These are phyloP conservation scores for Centropyge bicolor DNA, from an alignment of 2,797 vertebrate genomes.

Conservation along the genomic window DNA sequence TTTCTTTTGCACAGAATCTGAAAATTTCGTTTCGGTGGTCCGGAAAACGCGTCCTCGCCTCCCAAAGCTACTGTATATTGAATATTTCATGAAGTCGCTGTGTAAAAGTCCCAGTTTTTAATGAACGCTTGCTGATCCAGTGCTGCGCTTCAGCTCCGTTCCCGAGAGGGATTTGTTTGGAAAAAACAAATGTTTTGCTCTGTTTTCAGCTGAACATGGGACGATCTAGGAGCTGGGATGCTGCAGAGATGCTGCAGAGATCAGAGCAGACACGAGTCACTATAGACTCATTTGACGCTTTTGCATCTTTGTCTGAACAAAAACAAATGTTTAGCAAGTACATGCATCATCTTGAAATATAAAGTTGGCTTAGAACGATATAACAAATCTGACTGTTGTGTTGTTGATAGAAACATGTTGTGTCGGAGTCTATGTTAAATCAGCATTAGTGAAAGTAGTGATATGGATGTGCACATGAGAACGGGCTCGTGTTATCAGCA, in stretches of 20 bases:
- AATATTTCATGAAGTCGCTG: conserved; percentile 74
- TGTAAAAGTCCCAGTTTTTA: conserved; percentile 65
- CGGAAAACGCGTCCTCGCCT: conserved; percentile 45
- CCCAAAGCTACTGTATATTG: conserved; percentile 49
- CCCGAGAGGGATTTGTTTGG: conserved; percentile 43
- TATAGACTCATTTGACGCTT: conserved; percentile 1
- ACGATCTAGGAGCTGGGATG: conserved; percentile 27
- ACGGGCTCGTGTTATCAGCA: conserved; percentile 17
- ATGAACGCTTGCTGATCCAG: conserved; percentile 63
- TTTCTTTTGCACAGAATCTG: conserved; percentile 13
- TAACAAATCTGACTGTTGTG: background rate
- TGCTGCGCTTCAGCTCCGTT: conserved; percentile 53
- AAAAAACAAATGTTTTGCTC: conserved; percentile 36
- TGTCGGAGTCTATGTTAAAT: background rate
- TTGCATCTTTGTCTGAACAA: background rate
- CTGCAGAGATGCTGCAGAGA: background rate
- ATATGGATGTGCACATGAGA: background rate
- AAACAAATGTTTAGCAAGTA: background rate
- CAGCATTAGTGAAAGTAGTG: background rate
- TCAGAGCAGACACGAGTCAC: background rate
- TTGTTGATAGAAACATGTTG: background rate
- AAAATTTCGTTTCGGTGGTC: conserved; percentile 29
- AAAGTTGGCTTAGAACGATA: background rate
- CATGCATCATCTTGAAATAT: no score
- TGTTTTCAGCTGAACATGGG: background rate